Base-by-base conservation (phyloP, 2,113 vertebrate species). In the Oncorhynchus masou region DNA sequence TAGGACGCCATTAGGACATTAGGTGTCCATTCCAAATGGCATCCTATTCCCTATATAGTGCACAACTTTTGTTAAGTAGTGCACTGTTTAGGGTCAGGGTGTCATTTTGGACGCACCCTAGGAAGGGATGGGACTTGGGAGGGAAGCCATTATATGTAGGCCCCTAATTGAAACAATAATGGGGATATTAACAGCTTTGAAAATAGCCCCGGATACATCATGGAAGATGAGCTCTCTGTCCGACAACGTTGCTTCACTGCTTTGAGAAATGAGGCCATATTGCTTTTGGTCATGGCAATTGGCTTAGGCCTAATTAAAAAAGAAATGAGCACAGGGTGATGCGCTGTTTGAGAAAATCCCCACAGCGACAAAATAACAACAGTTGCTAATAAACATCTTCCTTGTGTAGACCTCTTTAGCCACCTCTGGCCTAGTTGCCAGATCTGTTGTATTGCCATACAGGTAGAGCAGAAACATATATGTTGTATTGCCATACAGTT, bases 131-230 rank as follows among this genome's bases (percentile, higher is more conserved):
- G 78, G 70, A 39, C 83, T 31, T 75, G 75, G 13, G 65, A 15
- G 22, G 79, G 82, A 83, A 83, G 80, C 83, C 86, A 83, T 90
- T 82, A 87, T 86, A 68, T 73, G 83, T 83, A 79, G 67, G 68
- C 73, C 83, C 83, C 84, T 89, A 89, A 91, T 89, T 89, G 84
- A 89, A 91, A 88, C 86, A 89, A 88, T 88, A 89, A 90, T 86
- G 84, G 82, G 81, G 81, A 86, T 79, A 74, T 68, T 85, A 85
- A 76, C 85, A 84, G 88, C 85, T 89, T 70, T 78, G 87, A 85
- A 88, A 87, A 85, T 83, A 83, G 85, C 85, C 88, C 89, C 88
- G 86, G 88, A 91, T 91, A 85, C 85, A 85, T 90, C 87, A 86
- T 86, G 76, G 78, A 74, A 86, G 84, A 90, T 80, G 86, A 85